A percentile compares a stretch with the other conserved stretches of the same genome.
These are phyloP conservation scores for Tokudaia tokunoshimensis DNA, from an alignment of 2,797 vertebrate species.

Conservation along the genomic window DNA sequence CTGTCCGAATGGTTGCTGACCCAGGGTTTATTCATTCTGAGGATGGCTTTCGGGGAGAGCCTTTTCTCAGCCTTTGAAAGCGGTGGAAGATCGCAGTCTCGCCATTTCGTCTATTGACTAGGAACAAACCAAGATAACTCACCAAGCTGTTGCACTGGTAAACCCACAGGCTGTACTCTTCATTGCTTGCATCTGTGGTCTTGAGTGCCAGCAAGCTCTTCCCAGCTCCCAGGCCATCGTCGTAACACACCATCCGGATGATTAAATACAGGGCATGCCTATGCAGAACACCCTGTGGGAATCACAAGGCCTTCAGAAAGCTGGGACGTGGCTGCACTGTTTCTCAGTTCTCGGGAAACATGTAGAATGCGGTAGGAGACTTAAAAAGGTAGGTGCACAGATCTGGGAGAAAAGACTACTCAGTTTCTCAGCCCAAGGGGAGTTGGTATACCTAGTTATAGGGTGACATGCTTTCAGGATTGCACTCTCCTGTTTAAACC, in stretches of 20 bases:
- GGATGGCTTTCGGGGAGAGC: not conserved
- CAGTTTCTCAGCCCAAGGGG: not conserved
- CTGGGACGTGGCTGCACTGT: fast-evolving
- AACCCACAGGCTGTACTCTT: slow-evolving; percentile 96
- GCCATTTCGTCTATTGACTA: not conserved
- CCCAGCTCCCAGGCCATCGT: slow-evolving; percentile 96
- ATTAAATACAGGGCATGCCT: slow-evolving; percentile 97
- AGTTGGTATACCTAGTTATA: not conserved
- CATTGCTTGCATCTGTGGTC: slow-evolving; percentile 93
- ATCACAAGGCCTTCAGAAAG: not conserved
- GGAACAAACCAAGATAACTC: slow-evolving; percentile 80
- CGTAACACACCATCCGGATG: slow-evolving; percentile 97
- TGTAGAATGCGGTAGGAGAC: fast-evolving
- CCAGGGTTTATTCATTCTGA: fast-evolving
- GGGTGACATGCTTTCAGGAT: not conserved
- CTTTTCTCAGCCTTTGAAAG: not conserved
- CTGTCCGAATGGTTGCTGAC: not conserved
- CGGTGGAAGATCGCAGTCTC: not conserved
- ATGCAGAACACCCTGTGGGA: slow-evolving; percentile 94
- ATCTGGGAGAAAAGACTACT: not conserved
- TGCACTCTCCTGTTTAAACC: not conserved
- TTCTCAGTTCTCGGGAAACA: not conserved
- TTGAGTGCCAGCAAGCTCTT: slow-evolving; percentile 96
- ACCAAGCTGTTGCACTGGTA: slow-evolving; percentile 98
- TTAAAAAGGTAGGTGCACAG: not conserved